Conservation (phyloP, 2,888 invertebrate genomes). For the Drosophila lutescens region DNA sequence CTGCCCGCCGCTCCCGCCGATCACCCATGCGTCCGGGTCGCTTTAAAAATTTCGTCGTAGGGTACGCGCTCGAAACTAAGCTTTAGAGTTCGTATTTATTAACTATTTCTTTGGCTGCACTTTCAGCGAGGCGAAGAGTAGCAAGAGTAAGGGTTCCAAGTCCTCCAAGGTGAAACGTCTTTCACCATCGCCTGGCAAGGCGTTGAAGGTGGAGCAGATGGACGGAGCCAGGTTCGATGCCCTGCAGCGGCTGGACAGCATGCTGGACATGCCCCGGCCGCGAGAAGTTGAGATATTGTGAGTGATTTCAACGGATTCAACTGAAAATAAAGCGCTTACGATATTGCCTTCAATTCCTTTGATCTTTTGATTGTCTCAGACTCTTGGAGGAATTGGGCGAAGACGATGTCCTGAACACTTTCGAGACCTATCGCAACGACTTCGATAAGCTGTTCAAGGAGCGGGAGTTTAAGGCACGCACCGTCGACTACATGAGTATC, state of each 20-base stretch:
- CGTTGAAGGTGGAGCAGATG: slow-evolving; percentile 24
- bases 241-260: slow-evolving; percentile 36
- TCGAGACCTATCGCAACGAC: slow-evolving; percentile 48
- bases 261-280: slow-evolving; percentile 50
- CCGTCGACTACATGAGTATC: slow-evolving; percentile 50
- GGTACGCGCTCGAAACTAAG: slow-evolving; percentile 24
- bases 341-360: slow-evolving; percentile 17
- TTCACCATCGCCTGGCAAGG: not conserved
- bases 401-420: slow-evolving; percentile 48
- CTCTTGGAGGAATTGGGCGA: slow-evolving; percentile 58
- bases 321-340: slow-evolving; percentile 15
- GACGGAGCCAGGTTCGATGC: slow-evolving; percentile 10
- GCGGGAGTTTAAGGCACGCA: slow-evolving; percentile 48
- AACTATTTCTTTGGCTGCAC: not conserved
- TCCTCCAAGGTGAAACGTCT: not conserved
- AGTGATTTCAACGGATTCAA: slow-evolving; percentile 7
- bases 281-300: slow-evolving; percentile 58
- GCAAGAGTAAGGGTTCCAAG: not conserved
- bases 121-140: slow-evolving; percentile 5
- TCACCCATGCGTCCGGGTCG: slow-evolving; percentile 41
- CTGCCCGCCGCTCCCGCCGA: slow-evolving; percentile 55
- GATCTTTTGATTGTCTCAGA: slow-evolving; percentile 24
- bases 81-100: no score
- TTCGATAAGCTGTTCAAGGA: slow-evolving; percentile 59
- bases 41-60: slow-evolving; percentile 42